Base-by-base conservation (phyloP, 2,888 invertebrate species). In the Cyaniris semiargus region DNA sequence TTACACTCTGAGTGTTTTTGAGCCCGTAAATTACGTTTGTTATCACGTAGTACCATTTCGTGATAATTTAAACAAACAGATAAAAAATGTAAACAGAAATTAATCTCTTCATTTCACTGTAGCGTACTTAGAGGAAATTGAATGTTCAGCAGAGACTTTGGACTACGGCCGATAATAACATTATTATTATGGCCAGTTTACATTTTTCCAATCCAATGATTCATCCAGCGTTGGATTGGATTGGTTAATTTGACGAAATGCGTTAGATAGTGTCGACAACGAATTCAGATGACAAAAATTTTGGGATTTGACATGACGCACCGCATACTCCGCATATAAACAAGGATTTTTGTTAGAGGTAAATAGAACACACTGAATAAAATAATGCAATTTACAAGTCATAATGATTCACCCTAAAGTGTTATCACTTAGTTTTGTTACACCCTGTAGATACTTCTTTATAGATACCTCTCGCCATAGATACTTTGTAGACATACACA, bases 401-500 rank as follows among this genome's bases (percentile, higher is more conserved):
- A n/a, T n/a, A n/a, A n/a, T n/a, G n/a, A n/a, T n/a, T n/a, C n/a
- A n/a, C 27, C 27, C 27, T 27, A 27, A 27, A 27, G 27, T 27
- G 3, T 27, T 27, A 0, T 27, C 27, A 27, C 27, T 27, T 0
- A 27, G 27, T 27, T 27, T 0, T 27, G 27, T 27, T 27, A 27
- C 0, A 27, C 27, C 27, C 27, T 27, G 0, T 27, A 38, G 38
- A 38, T 38, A 44, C 38, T 10, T 10, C 38, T 38, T 10, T 38
- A 10, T 38, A 38, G 38, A 38, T 44, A 44, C 38, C 70, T 27
- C 31, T n/a, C 7, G 27, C 18, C 53, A 18, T 53, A n/a, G n/a
- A n/a, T n/a, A 53, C 53, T 53, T 31, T 87, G 85, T 82, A 77
- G 77, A 88, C 87, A 87, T 87, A 84, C 81, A 76, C 83, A 85